Base-by-base conservation (phyloP, 2,888 invertebrate species). In the Caenorhabditis auriculariae region DNA sequence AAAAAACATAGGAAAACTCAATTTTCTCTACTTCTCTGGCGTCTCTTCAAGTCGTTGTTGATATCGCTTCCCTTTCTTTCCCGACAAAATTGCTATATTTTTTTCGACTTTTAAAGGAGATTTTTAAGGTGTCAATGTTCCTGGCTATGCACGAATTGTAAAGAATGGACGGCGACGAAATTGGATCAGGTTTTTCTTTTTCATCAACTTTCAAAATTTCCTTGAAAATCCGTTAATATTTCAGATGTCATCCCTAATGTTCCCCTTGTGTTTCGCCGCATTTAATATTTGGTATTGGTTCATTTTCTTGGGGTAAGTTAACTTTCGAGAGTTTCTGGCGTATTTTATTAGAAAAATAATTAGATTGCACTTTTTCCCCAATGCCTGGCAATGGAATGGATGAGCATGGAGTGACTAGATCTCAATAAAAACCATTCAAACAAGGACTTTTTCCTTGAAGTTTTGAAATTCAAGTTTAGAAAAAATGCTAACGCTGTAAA, bases 231-330 rank as follows among this genome's bases (percentile, higher is more conserved):
- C n/a, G n/a, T n/a, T n/a, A n/a, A n/a, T n/a, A n/a, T 48, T 71
- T 42, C 58, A 76, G 76, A 74, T 73, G 39, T 78, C 78, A 4
- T 62, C 74, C n/a, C 60, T 78, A 9, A 42, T 75, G 6, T 81
- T 81, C 54, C 81, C 81, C 2, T 46, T 69, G 12, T 70, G 60
- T 54, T 81, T 81, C 51, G 43, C 71, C 26, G 46, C 74, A n/a
- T 81, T 81, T 69, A 81, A 81, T 54, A 63, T 81, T 37, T 81
- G 79, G 75, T 81, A 81, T 59, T 81, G 81, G 81, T 72, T 80
- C 60, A 65, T 81, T 24, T 81, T 81, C 56, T 71, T 80, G 43
- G 80, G 80, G 77, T 79, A 58, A 60, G 72, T 61, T 27, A 26
- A 1, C 44, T 41, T 24, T n/a, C n/a, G n/a, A n/a, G n/a, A n/a